phyloP scores from a whole-genome alignment of 2,113 vertebrate genomes.

The Amphiprion percula region DNA sequence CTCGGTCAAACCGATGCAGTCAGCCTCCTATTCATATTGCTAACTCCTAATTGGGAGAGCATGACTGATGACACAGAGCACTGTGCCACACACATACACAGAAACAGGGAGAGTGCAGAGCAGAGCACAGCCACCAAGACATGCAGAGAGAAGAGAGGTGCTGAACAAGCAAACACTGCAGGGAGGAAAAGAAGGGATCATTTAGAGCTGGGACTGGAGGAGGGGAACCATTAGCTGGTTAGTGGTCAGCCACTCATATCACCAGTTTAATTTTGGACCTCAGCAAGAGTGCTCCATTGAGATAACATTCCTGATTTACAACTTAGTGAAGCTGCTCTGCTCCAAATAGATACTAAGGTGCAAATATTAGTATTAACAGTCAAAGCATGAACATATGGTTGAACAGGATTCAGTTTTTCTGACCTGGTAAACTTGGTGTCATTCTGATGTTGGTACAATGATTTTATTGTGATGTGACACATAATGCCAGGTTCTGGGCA shows the following conservation, averaged over 20 bases:
- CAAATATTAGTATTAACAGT: conserved; percentile 2
- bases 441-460: conserved; percentile 59
- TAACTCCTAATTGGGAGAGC: conserved; percentile 74
- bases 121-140: conserved; percentile 63
- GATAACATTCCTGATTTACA: conserved; percentile 14
- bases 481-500: conserved; percentile 68
- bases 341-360: conserved; percentile 12
- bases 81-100: conserved; percentile 70
- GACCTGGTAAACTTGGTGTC: conserved; percentile 61
- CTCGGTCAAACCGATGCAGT: conserved; percentile 51
- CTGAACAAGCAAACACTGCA: conserved; percentile 69
- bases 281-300: conserved; percentile 27
- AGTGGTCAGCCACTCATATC: conserved; percentile 65
- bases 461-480: conserved; percentile 74
- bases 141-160: conserved; percentile 61
- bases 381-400: conserved; percentile 23
- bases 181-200: conserved; percentile 56
- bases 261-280: conserved; percentile 45
- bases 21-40: conserved; percentile 64
- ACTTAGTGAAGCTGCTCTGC: not conserved
- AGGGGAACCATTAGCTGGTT: conserved; percentile 56
- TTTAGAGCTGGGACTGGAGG: conserved; percentile 41
- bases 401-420: conserved; percentile 49
- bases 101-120: conserved; percentile 54
- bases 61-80: conserved; percentile 75